These are phyloP conservation scores for Myotis brandtii DNA, from an alignment of 2,113 vertebrate species.

Conservation along the genomic window DNA sequence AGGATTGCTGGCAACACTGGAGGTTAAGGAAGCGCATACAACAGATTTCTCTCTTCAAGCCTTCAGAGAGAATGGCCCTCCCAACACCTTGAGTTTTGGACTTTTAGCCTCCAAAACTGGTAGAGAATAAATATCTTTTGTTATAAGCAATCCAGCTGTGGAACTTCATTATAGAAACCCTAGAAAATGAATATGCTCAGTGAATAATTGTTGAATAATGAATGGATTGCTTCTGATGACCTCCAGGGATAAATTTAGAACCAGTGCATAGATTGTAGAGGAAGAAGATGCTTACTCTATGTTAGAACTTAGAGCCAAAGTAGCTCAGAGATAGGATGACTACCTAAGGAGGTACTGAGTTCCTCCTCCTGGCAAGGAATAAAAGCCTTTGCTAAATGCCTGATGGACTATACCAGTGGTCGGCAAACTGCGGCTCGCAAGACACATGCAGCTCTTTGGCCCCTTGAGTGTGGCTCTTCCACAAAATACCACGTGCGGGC, in stretches of 20 bases:
- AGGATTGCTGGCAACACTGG: not conserved
- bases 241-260: not conserved
- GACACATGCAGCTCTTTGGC: too few species aligned
- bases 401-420: not conserved
- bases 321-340: not conserved
- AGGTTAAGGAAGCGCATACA: not conserved
- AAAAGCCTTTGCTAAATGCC: not conserved
- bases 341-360: not conserved
- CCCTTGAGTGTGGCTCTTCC: too few species aligned
- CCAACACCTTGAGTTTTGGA: not conserved
- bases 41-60: not conserved
- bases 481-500: too few species aligned
- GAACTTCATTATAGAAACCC: not conserved
- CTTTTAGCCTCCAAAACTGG: not conserved
- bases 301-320: not conserved
- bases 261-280: not conserved
- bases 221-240: not conserved
- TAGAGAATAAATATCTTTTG: not conserved
- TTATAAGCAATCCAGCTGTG: not conserved
- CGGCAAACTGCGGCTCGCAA: too few species aligned
- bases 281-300: not conserved
- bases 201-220: not conserved
- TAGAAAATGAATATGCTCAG: not conserved
- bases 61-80: not conserved
- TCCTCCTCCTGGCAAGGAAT: not conserved